Evolutionary conservation across 92 coral and sea anemone genomes (phyloP).

Genomic region (Epizoanthus scotinus): DNA sequence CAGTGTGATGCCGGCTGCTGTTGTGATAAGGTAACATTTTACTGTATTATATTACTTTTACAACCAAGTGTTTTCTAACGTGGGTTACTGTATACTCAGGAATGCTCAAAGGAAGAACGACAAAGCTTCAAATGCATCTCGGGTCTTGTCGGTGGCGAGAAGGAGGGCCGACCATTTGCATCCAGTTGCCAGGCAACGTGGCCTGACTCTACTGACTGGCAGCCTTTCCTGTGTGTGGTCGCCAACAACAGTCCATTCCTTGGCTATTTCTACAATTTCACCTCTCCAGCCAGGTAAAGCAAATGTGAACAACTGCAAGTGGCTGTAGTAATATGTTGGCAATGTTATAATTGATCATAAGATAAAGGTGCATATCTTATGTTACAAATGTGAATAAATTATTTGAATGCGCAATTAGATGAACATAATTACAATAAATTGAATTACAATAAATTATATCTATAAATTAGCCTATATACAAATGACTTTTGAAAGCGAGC

Average conservation of each 20-base stretch:
- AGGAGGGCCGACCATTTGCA: conserved; percentile 74
- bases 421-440: no score
- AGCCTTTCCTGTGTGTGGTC: conserved; percentile 80
- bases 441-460: no score
- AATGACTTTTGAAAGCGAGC: no score
- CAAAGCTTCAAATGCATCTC: conserved; percentile 66
- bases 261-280: conserved; percentile 80
- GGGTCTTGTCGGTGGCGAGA: conserved; percentile 90
- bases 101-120: conserved; percentile 68
- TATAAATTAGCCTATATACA: no score
- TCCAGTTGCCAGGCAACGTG: conserved; percentile 96
- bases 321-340: no score
- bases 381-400: no score
- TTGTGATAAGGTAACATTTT: conserved; percentile 74
- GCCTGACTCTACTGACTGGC: conserved; percentile 83
- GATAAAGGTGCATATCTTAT: no score
- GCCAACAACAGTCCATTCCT: conserved; percentile 86
- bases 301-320: neutral
- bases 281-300: conserved; percentile 57
- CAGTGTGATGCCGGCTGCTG: conserved; percentile 91
- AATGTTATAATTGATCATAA: no score
- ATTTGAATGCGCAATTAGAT: no score
- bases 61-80: neutral
- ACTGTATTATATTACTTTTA: no score
- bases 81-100: conserved; percentile 45